Base-by-base conservation (phyloP, 2,888 invertebrate species). In the Tiliacea citrago region DNA sequence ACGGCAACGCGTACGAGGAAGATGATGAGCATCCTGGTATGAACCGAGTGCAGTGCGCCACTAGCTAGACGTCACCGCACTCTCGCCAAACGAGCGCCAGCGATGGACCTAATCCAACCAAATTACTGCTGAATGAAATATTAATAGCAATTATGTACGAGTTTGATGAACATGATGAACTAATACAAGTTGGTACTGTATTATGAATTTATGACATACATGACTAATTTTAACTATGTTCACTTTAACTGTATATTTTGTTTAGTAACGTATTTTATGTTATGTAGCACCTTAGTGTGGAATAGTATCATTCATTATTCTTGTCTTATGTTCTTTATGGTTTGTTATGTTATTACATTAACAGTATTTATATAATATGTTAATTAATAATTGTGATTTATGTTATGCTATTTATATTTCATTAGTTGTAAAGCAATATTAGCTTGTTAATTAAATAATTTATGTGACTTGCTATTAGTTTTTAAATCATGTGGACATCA, bases 11-110 rank as follows among this genome's bases (percentile, higher is more conserved):
- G 0, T 98, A 98, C 88, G 99, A 99, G 83, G 99, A 98, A 83
- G 97, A 97, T 68, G 97, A 97, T 58, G 97, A 97, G 39, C 97
- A 97, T 60, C 97, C 97, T 80, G 97, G 97, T 88, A 97, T 97
- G 91, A 97, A 97, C 90, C 97, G 97, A 87, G 98, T 98, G 66
- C 98, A 98, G 92, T 98, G 98, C 95, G 97, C 98, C 89, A 98
- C 98, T 81, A 97, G 97, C 94, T 98, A 97, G 96, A 87, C 82
- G 68, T 57, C 69, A 49, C 35, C 70, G 24, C 51, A 39, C 47
- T 66, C 53, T 51, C 62, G 75, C 70, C 61, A 60, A 67, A 58
- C 51, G 57, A 47, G 62, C 72, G 75, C 70, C 77, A 73, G 82
- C 82, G 68, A 85, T 86, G 88, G 84, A 88, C 87, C 85, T 78